A percentile compares a stretch with the other conserved stretches of the same genome.
Conservation (phyloP, 1,140 invertebrate species). For the Brachionus asplanchnoidis region DNA sequence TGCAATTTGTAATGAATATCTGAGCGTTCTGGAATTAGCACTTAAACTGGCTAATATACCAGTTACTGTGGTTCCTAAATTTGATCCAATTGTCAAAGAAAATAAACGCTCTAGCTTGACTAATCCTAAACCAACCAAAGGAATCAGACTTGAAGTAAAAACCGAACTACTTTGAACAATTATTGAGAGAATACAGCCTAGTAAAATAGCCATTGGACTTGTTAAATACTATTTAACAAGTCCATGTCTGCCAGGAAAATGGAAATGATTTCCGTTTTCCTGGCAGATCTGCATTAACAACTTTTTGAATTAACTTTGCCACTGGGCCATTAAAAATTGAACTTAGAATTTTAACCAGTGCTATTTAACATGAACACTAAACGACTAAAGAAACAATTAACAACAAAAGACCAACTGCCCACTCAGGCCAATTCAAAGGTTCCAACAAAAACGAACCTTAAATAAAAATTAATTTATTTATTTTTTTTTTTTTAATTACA, state of each 20-base stretch:
- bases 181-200: constrained; percentile 62
- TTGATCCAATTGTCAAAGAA: constrained; percentile 63
- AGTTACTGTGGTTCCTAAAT: constrained; percentile 65
- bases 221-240: too few relatives aligned
- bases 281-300: constrained; percentile 61
- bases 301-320: constrained; percentile 58
- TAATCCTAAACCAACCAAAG: constrained; percentile 64
- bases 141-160: constrained; percentile 65
- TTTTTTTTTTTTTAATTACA: background rate
- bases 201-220: constrained; percentile 62
- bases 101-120: constrained; percentile 63
- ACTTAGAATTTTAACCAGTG: constrained; percentile 62
- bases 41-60: constrained; percentile 61
- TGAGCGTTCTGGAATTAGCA: constrained; percentile 49
- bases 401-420: constrained; percentile 57
- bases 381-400: constrained; percentile 59
- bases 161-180: constrained; percentile 65
- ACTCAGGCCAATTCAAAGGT: constrained; percentile 53
- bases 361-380: constrained; percentile 61
- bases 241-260: too few relatives aligned
- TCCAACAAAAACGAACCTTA: background rate
- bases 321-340: constrained; percentile 59
- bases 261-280: constrained; percentile 54
- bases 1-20: constrained; percentile 61
- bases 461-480: too few relatives aligned